These are phyloP conservation scores for Orussus abietinus DNA, from an alignment of 1,140 invertebrate genomes.

Conservation along the genomic window DNA sequence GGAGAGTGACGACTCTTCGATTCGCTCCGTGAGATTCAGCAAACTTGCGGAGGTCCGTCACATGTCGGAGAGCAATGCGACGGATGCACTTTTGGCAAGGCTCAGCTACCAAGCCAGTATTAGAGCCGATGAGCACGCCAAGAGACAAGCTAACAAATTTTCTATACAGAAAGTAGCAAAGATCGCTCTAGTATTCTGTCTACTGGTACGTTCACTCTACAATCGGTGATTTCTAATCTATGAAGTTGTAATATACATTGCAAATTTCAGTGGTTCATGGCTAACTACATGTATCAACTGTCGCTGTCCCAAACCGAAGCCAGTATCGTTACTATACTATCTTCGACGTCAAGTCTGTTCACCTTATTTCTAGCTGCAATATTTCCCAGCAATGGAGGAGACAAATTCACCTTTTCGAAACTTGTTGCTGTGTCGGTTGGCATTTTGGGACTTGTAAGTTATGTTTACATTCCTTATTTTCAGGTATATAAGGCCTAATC, in stretches of 20 bases:
- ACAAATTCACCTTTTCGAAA: conserved; percentile 80
- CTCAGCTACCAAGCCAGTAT: conserved; percentile 80
- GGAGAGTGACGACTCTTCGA: conserved; percentile 79
- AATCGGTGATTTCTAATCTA: no score
- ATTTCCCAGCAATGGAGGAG: conserved; percentile 72
- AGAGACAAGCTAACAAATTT: conserved; percentile 66
- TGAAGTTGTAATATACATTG: conserved; percentile 7
- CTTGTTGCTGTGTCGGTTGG: conserved; percentile 73
- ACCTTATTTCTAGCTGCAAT: conserved; percentile 75
- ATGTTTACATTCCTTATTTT: conserved; percentile 18
- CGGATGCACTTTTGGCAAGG: conserved; percentile 76
- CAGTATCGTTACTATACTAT: conserved; percentile 74
- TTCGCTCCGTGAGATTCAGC: conserved; percentile 74
- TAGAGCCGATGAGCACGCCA: conserved; percentile 66
- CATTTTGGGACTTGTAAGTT: conserved; percentile 71
- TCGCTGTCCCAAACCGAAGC: conserved; percentile 72
- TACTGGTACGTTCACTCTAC: conserved; percentile 64
- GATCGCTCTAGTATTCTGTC: conserved; percentile 72
- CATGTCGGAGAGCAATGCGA: conserved; percentile 77
- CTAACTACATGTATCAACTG: conserved; percentile 77
- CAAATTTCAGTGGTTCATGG: conserved; percentile 80
- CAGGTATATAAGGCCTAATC: no score
- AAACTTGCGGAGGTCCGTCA: conserved; percentile 81
- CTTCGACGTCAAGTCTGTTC: conserved; percentile 79
- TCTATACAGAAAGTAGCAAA: conserved; percentile 68